Base-by-base conservation (phyloP, 2,888 invertebrate species). In the Sicus ferrugineus region DNA sequence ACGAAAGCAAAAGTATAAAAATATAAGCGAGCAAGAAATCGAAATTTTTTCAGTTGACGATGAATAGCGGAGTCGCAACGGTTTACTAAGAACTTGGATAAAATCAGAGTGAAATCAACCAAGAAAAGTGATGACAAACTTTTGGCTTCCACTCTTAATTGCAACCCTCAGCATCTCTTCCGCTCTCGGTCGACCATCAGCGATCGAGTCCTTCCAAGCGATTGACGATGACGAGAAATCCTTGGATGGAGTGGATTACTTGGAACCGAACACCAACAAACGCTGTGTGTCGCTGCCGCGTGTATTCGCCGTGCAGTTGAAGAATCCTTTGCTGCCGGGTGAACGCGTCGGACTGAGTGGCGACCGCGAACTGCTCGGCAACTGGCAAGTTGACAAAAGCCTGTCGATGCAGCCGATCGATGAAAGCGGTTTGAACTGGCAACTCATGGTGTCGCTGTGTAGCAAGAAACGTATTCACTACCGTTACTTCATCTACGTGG, bases 331-430 rank as follows among this genome's bases (percentile, higher is more conserved):
- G 19, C 84, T 81, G 56, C 81, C 87, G 0, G 89, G 88, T 65
- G 93, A 93, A 83, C 86, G 85, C 62, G 88, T 94, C 6, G 93
- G 90, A 75, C 86, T 94, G n/a, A 89, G 89, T 21, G 94, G 94
- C 11, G 90, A 89, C 80, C 89, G 89, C 70, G 79, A 84, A 4
- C 88, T 89, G 70, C 86, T 94, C 31, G 94, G 94, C 1, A 87
- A 88, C 76, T 94, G 94, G 94, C 87, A 89, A 73, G 87, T 89
- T 28, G 87, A 87, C 54, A 87, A 88, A 77, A 88, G 90, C 72
- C 80, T 91, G 9, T 78, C 83, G 3, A 77, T 84, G 73, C 84
- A 83, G 68, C 73, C 73, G 9, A 74, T 73, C 52, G 73, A 75
- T 11, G 73, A 68, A 9, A 88, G 76, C 14, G 70, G 48, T 1